Evolutionary conservation across 92 coral and sea anemone genomes (phyloP), one percentile per base, ranked within the genome.

Genomic region (Porites divaricata): DNA sequence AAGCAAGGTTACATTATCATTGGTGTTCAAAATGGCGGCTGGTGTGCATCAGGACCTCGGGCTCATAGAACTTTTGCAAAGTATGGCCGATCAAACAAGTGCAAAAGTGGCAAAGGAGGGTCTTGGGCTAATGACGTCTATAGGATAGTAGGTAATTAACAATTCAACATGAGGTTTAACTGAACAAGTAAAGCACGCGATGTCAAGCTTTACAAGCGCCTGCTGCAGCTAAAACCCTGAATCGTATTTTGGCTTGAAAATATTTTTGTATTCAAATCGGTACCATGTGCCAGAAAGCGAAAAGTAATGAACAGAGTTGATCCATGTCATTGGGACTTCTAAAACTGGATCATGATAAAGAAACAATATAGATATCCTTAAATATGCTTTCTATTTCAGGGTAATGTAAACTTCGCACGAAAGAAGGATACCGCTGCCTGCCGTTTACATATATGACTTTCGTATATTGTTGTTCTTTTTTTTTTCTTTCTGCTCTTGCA

Each of bases 61-160:
- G 88, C 88, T 19, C 50, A 53, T 1, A 28, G 8, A 21, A 75
- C 88, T 4, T 84, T 51, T 41, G 81, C 75, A 54, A 84, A 74
- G 75, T 84, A 75, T 53, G 88, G 88, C 0, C 77, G 78, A 56
- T 75, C 88, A 9, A 84, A 74, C 82, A 76, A 63, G 12, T 84
- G 88, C 26, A 74, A 59, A 10, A 84, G 66, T 25, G 81, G 88
- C 67, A 75, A 74, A 14, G 88, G 88, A 52, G 88, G 88, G 20
- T 28, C 75, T 1, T 84, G 88, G 88, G 81, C 81, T 6, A 84
- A 84, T 84, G 82, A 84, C 59, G 88, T 84, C 45, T 84, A 84
- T 45, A 73, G 86, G 52, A 59, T 82, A 61, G 17, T 67, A 72
- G 86, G 86, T 72, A 49, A 20, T 12, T 73, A 15, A 15, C 65